Base-by-base conservation (phyloP, 2,888 invertebrate species). In the Drosophila nigricruria region DNA sequence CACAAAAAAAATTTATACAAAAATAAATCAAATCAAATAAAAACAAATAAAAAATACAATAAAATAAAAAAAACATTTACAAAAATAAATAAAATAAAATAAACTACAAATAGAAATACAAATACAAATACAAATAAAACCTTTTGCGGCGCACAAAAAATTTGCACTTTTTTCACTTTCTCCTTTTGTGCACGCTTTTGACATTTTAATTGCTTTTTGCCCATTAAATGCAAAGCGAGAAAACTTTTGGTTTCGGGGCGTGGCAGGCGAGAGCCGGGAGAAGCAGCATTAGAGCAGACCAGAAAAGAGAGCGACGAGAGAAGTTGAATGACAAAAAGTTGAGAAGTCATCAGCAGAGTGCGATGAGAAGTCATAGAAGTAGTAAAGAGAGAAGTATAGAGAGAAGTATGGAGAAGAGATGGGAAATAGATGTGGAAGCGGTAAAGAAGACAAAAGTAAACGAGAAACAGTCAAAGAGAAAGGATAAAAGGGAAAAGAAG, bases 181-280 rank as follows among this genome's bases (percentile, higher is more conserved):
- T 89, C 82, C 87, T 80, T 82, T 87, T 89, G 87, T 87, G 89
- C 84, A 84, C 87, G 87, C 88, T 87, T 86, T 86, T 89, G 87
- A 86, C 89, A 89, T 86, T 86, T 86, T 89, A 86, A 89, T 86
- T 86, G 89, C 84, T 89, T 82, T 86, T 84, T 84, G 70, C 79
- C 78, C 79, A 77, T 83, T 87, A 80, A 81, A 64, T 79, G 76
- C 77, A 72, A 65, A 77, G 78, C 73, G 68, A 68, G 63, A 76
- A 67, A 61, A 71, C 32, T 23, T 23, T 23, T 30, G 8, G 16
- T 18, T 10, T 10, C 30, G 16, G 30, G 36, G 45, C 36, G 60
- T 36, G 30, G 30, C 56, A 20, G 20, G 1, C 1, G 5, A 2
- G 14, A 3, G 18, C 23, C 9, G 23, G 8, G 52, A 16, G 43